Evolutionary conservation across 2,888 invertebrate genomes (phyloP), one percentile per base, ranked within the genome.

Genomic region (Dinocampus coccinellae): DNA sequence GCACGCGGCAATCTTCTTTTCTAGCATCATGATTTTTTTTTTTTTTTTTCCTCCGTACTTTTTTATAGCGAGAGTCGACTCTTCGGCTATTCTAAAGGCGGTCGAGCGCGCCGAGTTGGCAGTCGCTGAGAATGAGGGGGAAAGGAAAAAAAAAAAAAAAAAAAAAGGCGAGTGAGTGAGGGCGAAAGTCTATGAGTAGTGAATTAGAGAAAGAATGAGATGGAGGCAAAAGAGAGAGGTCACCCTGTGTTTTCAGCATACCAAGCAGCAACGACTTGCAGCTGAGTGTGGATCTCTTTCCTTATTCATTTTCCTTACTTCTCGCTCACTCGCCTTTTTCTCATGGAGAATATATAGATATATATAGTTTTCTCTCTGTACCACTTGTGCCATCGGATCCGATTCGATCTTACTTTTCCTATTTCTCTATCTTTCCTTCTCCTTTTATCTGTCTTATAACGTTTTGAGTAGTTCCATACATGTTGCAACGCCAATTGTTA

Each of bases 211-310:
- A 4, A 58, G 39, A 20, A 39, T 13, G 4, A n/a, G 10, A 22
- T 16, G 39, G 39, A 26, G 20, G 24, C 39, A 13, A 36, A 34
- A 42, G 26, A 58, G 20, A 52, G 57, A 42, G 71, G 71, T 71
- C 71, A 67, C 71, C 66, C 62, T 61, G 65, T 58, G 63, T 52
- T 70, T 39, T 61, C 62, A 71, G 71, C 71, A 71, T 71, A 71
- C 71, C 66, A 71, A 71, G 39, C 33, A 33, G 33, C 33, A 33
- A 22, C n/a, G 26, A 29, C 63, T 65, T 67, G 71, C 71, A 71
- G 71, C 66, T 71, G 71, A 71, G 66, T 47, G 71, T 53, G 55
- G n/a, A n/a, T n/a, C n/a, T 22, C 66, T 58, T 62, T 47, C 66
- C 36, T 53, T 36, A 61, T 29, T 70, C 39, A 26, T 66, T 16